Evolutionary conservation across 2,888 invertebrate genomes (phyloP).

Genomic region (Drosophila neoperkinsi): DNA sequence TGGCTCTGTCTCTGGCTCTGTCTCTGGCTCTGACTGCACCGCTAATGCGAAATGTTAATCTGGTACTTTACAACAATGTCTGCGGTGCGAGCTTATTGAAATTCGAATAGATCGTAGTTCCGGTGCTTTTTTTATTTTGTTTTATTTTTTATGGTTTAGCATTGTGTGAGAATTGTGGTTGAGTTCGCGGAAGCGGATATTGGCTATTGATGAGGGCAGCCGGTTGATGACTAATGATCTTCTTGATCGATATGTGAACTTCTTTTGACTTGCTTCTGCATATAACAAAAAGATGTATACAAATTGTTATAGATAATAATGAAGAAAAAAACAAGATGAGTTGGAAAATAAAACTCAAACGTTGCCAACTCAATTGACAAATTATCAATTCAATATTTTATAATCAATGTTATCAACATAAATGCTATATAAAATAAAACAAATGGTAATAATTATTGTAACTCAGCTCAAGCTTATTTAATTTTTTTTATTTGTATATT

Average conservation of each 20-base stretch:
- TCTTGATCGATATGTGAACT: conserved; percentile 18
- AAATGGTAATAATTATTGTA: neutral
- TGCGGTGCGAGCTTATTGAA: conserved; percentile 63
- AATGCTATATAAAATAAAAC: neutral
- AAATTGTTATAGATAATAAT: neutral
- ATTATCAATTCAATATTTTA: neutral
- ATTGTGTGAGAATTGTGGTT: conserved; percentile 60
- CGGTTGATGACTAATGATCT: conserved; percentile 43
- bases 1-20: too few species aligned
- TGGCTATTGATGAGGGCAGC: conserved; percentile 40
- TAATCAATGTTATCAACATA: neutral
- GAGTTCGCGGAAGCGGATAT: conserved; percentile 66
- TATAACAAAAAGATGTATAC: neutral
- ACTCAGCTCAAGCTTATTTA: neutral
- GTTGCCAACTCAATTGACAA: fast-evolving
- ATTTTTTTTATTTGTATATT: neutral
- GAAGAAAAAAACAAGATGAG: neutral
- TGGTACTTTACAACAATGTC: conserved; percentile 64
- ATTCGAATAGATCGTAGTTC: conserved; percentile 73
- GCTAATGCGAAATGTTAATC: conserved; percentile 79
- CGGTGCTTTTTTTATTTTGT: conserved; percentile 45
- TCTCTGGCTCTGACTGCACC: conserved; percentile 15
- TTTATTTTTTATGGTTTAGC: conserved; percentile 13
- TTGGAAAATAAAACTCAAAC: neutral
- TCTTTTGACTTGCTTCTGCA: neutral